Evolutionary conservation across 2,797 vertebrate species (phyloP).

Genomic region (Triplophysa yarkandensis): DNA sequence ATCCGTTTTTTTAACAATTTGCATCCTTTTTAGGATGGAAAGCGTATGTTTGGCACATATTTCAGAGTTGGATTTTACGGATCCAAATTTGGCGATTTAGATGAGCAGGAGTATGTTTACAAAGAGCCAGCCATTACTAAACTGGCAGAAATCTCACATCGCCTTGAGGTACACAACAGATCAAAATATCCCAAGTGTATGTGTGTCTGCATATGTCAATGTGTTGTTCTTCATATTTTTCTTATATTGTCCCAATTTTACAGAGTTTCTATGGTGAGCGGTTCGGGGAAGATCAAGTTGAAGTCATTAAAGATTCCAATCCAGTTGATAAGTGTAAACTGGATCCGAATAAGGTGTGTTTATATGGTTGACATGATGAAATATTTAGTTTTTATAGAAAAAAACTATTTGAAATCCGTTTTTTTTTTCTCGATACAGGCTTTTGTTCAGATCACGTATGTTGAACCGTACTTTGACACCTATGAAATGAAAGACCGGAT

Average conservation of each 20-base stretch:
- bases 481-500: constrained; percentile 99
- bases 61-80: constrained; percentile 98
- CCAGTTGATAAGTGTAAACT: constrained; percentile 98
- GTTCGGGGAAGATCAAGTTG: constrained; percentile 94
- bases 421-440: constrained; percentile 77
- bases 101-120: constrained; percentile 99
- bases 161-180: constrained; percentile 83
- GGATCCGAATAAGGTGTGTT: constrained; percentile 90
- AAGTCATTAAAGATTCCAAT: constrained; percentile 98
- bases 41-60: constrained; percentile 99
- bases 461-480: constrained; percentile 96
- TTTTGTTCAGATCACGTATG: constrained; percentile 95
- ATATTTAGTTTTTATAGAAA: too few relatives aligned
- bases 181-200: neutral
- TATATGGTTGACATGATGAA: too few relatives aligned
- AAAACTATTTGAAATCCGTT: too few relatives aligned
- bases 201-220: constrained; percentile 9
- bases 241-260: constrained; percentile 19
- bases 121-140: constrained; percentile 99
- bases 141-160: constrained; percentile 95
- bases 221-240: neutral
- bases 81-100: constrained; percentile 94
- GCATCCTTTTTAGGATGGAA: constrained; percentile 80
- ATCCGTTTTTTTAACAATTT: constrained; percentile 3
- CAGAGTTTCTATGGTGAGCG: constrained; percentile 96